phyloP scores from a whole-genome alignment of 2,888 invertebrate genomes.

The Venusia cambrica region DNA sequence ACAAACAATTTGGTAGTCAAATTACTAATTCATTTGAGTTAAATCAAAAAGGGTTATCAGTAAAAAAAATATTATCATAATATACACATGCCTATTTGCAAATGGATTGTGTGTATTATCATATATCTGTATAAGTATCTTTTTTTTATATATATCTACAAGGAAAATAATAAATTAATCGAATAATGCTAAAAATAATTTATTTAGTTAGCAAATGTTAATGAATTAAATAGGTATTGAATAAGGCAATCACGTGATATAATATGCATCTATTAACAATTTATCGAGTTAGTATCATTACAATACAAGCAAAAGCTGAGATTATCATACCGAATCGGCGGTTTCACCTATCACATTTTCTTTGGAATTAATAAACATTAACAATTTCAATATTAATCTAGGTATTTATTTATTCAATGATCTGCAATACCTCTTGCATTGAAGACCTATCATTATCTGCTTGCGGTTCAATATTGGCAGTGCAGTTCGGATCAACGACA shows the following conservation, averaged over 20 bases:
- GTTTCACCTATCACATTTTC: constrained; percentile 72
- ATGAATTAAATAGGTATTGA: constrained; percentile 73
- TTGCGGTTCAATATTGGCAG: constrained; percentile 36
- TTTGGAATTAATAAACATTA: constrained; percentile 60
- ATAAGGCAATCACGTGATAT: constrained; percentile 78
- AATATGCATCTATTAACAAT: constrained; percentile 68
- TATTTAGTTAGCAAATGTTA: constrained; percentile 73
- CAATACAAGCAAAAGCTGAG: constrained; percentile 73
- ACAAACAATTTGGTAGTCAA: no score
- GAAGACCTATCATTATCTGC: constrained; percentile 35
- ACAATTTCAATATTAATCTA: constrained; percentile 35
- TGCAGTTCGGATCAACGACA: constrained; percentile 32
- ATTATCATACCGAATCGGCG: constrained; percentile 67
- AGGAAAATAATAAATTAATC: constrained; percentile 41
- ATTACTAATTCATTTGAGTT: no score
- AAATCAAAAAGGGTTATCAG: no score
- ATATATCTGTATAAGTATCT: no score
- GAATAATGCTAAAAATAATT: constrained; percentile 72
- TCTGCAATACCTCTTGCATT: constrained; percentile 36
- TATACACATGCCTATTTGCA: no score
- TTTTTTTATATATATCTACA: no score
- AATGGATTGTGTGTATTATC: no score
- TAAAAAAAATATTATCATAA: no score
- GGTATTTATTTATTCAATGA: constrained; percentile 44
- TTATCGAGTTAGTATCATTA: constrained; percentile 56